Evolutionary conservation across 2,113 vertebrate genomes (phyloP), one percentile per base, ranked within the genome.

Genomic region (Syngnathoides biaculeatus): DNA sequence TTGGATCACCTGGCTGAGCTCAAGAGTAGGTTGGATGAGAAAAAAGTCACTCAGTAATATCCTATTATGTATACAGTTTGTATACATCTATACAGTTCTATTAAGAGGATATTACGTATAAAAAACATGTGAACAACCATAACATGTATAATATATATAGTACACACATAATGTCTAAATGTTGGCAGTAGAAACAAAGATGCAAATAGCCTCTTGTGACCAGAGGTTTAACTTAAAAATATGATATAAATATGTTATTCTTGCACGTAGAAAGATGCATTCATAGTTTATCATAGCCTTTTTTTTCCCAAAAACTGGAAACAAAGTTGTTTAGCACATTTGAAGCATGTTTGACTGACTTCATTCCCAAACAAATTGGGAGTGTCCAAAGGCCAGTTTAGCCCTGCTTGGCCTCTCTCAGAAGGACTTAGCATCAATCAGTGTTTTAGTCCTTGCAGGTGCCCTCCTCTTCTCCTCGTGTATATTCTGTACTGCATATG

Each of bases 401-500:
- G 73, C 79, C 70, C 71, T 50, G 47, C 58, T 81, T 75, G 74
- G 71, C 77, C 77, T 80, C 72, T 11, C 68, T 74, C 76, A 67
- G 59, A 71, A 78, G 80, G 75, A 75, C 67, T 82, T 72, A 76
- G 72, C 78, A 74, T 86, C 81, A 78, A 27, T 68, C 74, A 69
- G 72, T 35, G 50, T 38, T 67, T 58, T n/a, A 58, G 66, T 60
- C 71, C 58, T 71, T 67, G 62, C 71, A 69, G 61, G 60, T 74
- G n/a, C 71, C 70, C 71, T 75, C 82, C 74, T 35, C 63, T 71
- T 50, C 65, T 63, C 62, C 55, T 57, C 38, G 55, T 83, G 69
- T 73, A 80, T 83, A 79, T 76, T 80, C 78, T 67, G 72, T 68
- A 69, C 38, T 24, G 71, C 83, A 77, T 79, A 77, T 74, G 81